Conservation (phyloP, 2,113 vertebrate species). For the Petrocephalus zakoni region DNA sequence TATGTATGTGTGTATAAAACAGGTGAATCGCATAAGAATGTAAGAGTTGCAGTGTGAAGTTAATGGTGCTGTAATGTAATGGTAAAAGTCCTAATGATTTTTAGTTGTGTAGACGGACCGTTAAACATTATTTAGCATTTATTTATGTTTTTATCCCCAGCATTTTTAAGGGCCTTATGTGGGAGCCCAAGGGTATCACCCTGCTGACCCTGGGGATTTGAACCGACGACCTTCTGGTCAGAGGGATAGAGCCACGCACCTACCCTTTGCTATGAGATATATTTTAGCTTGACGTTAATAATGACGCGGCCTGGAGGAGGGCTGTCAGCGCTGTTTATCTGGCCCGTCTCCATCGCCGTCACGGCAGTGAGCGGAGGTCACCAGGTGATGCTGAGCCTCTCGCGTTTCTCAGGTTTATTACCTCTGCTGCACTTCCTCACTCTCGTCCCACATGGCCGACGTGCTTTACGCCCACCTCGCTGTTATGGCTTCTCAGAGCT, state of each 20-base stretch:
- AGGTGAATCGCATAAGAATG: background rate
- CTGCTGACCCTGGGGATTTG: background rate
- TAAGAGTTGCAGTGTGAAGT: background rate
- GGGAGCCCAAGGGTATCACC: background rate
- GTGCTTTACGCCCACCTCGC: background rate
- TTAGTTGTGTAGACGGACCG: background rate
- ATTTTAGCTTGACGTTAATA: background rate
- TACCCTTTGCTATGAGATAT: background rate
- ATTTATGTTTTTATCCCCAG: background rate
- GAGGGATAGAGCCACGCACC: background rate
- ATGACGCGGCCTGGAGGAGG: background rate
- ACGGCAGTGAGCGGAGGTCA: background rate
- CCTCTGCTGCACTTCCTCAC: background rate
- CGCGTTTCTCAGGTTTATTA: background rate
- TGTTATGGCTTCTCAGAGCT: background rate
- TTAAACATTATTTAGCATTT: background rate
- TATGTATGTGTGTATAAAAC: background rate
- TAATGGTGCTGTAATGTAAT: background rate
- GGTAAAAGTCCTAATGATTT: background rate
- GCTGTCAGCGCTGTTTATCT: background rate
- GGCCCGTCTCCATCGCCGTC: background rate
- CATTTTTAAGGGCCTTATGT: background rate
- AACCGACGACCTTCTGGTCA: background rate
- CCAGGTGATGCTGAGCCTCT: background rate
- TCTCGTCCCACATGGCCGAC: background rate